Evolutionary conservation across 2,888 invertebrate species (phyloP).

Genomic region (Papilio elwesi): DNA sequence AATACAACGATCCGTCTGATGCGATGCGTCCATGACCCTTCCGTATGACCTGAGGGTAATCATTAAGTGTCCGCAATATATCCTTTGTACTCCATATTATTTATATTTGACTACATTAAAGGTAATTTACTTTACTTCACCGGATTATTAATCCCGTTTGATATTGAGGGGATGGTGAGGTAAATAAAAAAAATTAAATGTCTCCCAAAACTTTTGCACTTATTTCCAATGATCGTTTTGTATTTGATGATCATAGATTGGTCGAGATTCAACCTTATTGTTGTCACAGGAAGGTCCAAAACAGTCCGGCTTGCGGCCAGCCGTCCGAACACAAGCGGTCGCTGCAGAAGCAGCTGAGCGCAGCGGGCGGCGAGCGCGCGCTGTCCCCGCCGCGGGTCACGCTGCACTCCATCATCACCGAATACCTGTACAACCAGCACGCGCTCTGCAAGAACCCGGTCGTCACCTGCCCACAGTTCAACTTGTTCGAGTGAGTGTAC

Average conservation of each 20-base stretch:
- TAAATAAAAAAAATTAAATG: too few species aligned
- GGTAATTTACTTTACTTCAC: too few species aligned
- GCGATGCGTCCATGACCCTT: too few species aligned
- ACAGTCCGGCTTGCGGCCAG: conserved; percentile 42
- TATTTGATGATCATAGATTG: not conserved
- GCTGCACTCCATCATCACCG: conserved; percentile 96
- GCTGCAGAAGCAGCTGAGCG: conserved; percentile 78
- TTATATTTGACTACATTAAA: too few species aligned
- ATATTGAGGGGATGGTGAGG: too few species aligned
- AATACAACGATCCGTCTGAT: too few species aligned
- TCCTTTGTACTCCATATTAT: too few species aligned
- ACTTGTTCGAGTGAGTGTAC: conserved; percentile 91
- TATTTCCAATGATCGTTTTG: not conserved
- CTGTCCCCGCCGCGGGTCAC: conserved; percentile 84
- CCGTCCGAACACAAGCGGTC: conserved; percentile 69
- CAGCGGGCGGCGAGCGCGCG: conserved; percentile 64
- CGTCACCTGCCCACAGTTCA: conserved; percentile 98
- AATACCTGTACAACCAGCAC: conserved; percentile 98
- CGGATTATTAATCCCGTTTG: too few species aligned
- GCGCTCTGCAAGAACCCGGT: conserved; percentile 99
- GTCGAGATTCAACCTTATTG: not conserved
- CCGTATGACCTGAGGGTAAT: too few species aligned
- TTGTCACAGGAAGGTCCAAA: conserved; percentile 64
- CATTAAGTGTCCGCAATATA: too few species aligned
- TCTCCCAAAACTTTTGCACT: too few species aligned